phyloP scores from a whole-genome alignment of 1,140 invertebrate genomes.

The Drosophila parabipectinata region DNA sequence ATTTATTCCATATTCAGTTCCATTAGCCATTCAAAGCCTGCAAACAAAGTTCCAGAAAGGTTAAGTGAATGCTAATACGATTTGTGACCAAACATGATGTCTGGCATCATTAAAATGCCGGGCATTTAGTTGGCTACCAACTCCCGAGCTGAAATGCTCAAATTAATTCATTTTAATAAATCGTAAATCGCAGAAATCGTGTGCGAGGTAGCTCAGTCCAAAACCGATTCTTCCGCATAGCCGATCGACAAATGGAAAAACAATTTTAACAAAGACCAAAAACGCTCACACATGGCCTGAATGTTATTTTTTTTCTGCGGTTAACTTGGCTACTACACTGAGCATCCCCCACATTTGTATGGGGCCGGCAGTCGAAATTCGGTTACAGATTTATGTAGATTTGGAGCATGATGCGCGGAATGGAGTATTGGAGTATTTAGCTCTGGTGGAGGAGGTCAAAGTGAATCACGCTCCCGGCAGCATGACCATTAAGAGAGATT shows the following conservation, averaged over 20 bases:
- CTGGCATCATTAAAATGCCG: slow-evolving; percentile 74
- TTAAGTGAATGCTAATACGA: slow-evolving; percentile 67
- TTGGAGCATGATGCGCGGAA: slow-evolving; percentile 67
- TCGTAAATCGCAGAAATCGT: slow-evolving; percentile 56
- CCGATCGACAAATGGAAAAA: slow-evolving; percentile 37
- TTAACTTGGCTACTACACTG: neutral
- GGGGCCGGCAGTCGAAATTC: slow-evolving; percentile 41
- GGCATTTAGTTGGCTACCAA: slow-evolving; percentile 42
- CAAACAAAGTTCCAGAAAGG: slow-evolving; percentile 31
- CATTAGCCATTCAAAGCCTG: slow-evolving; percentile 15
- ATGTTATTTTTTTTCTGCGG: neutral
- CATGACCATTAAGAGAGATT: slow-evolving; percentile 77
- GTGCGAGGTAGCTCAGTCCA: slow-evolving; percentile 29
- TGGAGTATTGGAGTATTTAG: slow-evolving; percentile 28
- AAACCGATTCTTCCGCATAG: slow-evolving; percentile 70
- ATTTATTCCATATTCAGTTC: slow-evolving; percentile 8
- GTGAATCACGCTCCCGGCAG: slow-evolving; percentile 72
- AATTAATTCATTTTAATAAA: slow-evolving; percentile 83
- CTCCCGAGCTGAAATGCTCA: slow-evolving; percentile 59
- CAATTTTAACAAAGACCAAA: slow-evolving; percentile 63
- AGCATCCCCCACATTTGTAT: slow-evolving; percentile 50
- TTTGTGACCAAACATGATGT: slow-evolving; percentile 37
- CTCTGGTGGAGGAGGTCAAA: slow-evolving; percentile 61
- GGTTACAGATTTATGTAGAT: slow-evolving; percentile 81
- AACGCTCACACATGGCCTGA: slow-evolving; percentile 42